A percentile compares a stretch with the other conserved stretches of the same genome.
Evolutionary conservation across 2,113 vertebrate genomes (phyloP).

Genomic region (Acanthisitta chloris): DNA sequence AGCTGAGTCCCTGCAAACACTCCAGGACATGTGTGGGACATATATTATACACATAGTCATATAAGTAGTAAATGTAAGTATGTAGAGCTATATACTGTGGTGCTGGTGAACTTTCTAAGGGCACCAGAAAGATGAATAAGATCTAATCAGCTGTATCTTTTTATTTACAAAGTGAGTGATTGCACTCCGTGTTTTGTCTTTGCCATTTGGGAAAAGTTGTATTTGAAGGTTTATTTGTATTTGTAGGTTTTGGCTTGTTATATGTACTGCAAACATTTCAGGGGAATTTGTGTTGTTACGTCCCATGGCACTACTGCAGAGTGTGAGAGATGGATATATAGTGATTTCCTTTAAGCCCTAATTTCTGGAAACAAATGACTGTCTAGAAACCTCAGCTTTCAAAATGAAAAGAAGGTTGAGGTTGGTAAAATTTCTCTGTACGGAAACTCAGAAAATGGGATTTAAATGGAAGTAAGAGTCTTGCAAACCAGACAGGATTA

Average conservation of each 20-base stretch:
- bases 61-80: too few relatives aligned
- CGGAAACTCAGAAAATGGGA: background rate
- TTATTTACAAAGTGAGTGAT: background rate
- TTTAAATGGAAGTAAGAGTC: background rate
- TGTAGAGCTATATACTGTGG: background rate
- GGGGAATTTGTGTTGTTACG: background rate
- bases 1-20: background rate
- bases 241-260: background rate
- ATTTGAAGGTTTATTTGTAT: background rate
- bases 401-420: background rate
- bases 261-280: background rate
- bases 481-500: background rate
- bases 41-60: accelerated
- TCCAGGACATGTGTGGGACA: background rate
- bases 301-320: background rate
- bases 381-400: background rate
- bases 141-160: background rate
- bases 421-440: background rate
- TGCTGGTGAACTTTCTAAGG: background rate
- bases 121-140: background rate
- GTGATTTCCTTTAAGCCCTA: background rate
- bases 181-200: background rate
- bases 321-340: background rate
- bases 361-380: conserved; percentile 17
- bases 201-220: background rate